Evolutionary conservation across 2,797 vertebrate genomes (phyloP).

Genomic region (Salmo trutta): DNA sequence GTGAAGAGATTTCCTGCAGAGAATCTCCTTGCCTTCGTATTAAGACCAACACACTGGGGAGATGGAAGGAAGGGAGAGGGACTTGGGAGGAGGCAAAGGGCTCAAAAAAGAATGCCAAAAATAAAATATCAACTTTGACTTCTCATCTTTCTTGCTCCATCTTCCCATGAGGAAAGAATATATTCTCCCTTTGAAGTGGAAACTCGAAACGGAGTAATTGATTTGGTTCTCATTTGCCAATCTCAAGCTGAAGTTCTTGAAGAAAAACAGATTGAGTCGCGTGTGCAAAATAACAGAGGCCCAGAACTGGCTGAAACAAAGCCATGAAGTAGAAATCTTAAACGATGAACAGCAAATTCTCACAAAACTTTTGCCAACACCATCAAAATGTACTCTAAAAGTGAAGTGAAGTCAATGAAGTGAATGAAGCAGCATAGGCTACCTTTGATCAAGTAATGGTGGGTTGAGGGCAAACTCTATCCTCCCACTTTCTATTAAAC

Average conservation of each 20-base stretch:
- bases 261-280: neutral
- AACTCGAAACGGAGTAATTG: conserved; percentile 31
- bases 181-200: conserved; percentile 38
- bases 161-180: conserved; percentile 23
- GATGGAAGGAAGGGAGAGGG: conserved; percentile 4
- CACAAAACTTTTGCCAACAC: neutral
- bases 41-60: neutral
- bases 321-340: conserved; percentile 14
- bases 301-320: conserved; percentile 12
- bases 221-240: conserved; percentile 37
- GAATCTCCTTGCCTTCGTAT: neutral
- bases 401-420: too few species aligned
- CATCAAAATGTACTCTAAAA: neutral
- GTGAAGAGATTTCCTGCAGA: conserved; percentile 11
- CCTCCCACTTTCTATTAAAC: conserved; percentile 3
- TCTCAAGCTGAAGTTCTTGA: conserved; percentile 23
- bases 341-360: neutral
- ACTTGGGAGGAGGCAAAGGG: conserved; percentile 14
- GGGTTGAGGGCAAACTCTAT: neutral
- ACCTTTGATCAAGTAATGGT: conserved; percentile 7
- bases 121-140: conserved; percentile 33
- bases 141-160: conserved; percentile 6
- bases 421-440: neutral
- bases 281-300: neutral
- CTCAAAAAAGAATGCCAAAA: conserved; percentile 17